A percentile compares a stretch with the other conserved stretches of the same genome.
These are phyloP conservation scores for Spodoptera litura DNA, from an alignment of 1,140 invertebrate genomes.

Conservation along the genomic window DNA sequence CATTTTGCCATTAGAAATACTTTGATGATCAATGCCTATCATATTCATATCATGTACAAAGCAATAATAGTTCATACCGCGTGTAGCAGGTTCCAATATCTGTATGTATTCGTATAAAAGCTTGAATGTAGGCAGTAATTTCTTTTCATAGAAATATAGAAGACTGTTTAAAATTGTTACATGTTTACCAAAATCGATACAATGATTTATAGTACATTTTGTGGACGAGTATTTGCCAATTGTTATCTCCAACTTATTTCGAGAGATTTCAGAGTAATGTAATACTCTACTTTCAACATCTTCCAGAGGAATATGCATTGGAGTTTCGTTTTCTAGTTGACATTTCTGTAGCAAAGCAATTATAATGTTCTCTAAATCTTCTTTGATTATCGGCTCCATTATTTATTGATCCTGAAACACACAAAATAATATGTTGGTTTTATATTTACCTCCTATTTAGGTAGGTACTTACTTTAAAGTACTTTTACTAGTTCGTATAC, in stretches of 20 bases:
- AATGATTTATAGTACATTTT: background rate
- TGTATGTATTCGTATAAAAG: background rate
- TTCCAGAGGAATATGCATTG: background rate
- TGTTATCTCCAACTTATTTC: background rate
- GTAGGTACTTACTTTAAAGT: no score
- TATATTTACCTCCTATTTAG: no score
- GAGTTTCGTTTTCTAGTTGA: background rate
- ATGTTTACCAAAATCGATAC: background rate
- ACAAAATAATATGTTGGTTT: no score
- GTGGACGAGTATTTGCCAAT: background rate
- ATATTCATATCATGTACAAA: conserved; percentile 37
- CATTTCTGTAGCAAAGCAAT: background rate
- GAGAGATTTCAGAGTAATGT: background rate
- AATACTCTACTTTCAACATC: conserved; percentile 9
- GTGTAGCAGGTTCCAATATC: background rate
- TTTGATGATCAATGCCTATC: conserved; percentile 53
- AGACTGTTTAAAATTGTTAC: conserved; percentile 9
- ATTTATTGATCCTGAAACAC: no score
- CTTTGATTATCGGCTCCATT: no score
- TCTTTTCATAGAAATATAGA: background rate
- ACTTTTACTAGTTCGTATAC: no score
- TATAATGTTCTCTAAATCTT: background rate
- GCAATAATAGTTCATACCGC: background rate
- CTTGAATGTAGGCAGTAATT: background rate
- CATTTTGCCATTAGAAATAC: conserved; percentile 18